phyloP scores from a whole-genome alignment of 2,113 vertebrate genomes.

The Pontoporia blainvillei region DNA sequence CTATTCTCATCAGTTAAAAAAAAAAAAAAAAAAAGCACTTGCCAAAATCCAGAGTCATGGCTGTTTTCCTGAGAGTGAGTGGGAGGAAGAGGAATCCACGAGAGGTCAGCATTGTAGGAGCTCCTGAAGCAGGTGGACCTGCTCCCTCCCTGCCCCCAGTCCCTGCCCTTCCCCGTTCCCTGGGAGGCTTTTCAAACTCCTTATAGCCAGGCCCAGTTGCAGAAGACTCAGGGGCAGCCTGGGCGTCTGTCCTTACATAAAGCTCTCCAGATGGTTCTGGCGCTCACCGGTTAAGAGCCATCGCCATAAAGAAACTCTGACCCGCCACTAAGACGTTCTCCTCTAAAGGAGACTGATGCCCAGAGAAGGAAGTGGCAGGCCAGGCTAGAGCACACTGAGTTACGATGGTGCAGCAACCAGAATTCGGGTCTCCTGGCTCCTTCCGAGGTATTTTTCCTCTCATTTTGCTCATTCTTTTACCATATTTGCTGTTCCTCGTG shows the following conservation, averaged over 20 bases:
- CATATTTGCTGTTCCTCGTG: constrained; percentile 23
- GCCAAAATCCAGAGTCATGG: not conserved
- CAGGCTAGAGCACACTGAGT: accelerated
- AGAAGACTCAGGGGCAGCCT: no score
- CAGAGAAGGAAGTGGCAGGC: not conserved
- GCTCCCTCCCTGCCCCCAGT: no score
- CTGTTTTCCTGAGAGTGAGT: not conserved
- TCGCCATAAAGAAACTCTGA: not conserved
- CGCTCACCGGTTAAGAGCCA: not conserved
- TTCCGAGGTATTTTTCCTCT: not conserved
- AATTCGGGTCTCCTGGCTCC: not conserved
- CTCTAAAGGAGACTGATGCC: not conserved
- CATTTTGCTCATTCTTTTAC: constrained; percentile 21
- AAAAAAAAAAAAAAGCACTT: not conserved
- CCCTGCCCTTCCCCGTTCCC: not conserved
- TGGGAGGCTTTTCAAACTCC: not conserved
- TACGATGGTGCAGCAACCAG: accelerated
- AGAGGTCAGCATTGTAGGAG: not conserved
- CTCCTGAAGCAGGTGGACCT: accelerated
- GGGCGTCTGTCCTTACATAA: not conserved
- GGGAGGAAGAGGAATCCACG: not conserved
- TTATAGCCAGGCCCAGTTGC: not conserved
- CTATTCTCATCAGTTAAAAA: accelerated
- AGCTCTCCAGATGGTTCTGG: not conserved
- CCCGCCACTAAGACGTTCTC: no score